A percentile compares a stretch with the other conserved stretches of the same genome.
Evolutionary conservation across 2,888 invertebrate species (phyloP).

Genomic region (Hemithea aestivaria): DNA sequence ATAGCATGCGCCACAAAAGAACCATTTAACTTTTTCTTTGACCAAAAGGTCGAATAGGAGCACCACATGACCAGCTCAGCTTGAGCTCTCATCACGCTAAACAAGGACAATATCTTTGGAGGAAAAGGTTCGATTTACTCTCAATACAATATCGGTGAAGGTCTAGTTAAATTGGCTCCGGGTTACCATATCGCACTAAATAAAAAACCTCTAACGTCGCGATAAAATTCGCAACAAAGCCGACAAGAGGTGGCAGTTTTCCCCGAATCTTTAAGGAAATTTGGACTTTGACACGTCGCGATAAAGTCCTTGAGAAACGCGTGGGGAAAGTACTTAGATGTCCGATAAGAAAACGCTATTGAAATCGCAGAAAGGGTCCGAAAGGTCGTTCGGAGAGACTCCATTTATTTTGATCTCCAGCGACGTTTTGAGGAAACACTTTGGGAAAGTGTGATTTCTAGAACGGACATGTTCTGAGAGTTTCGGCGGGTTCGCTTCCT

Average conservation of each 20-base stretch:
- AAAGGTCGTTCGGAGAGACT: constrained; percentile 34
- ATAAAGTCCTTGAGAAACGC: constrained; percentile 29
- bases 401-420: constrained; percentile 52
- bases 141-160: constrained; percentile 7
- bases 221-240: constrained; percentile 59
- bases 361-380: constrained; percentile 49
- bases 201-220: constrained; percentile 53
- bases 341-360: constrained; percentile 44
- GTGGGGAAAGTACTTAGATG: constrained; percentile 21
- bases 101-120: neutral
- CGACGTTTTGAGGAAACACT: constrained; percentile 38
- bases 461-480: constrained; percentile 9
- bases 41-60: constrained; percentile 41
- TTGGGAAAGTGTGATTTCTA: constrained; percentile 30
- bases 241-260: constrained; percentile 38
- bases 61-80: constrained; percentile 26
- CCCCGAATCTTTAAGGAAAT: constrained; percentile 29
- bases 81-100: constrained; percentile 18
- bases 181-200: constrained; percentile 41
- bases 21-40: constrained; percentile 43
- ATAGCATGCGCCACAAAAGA: constrained; percentile 35
- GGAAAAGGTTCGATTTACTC: constrained; percentile 13
- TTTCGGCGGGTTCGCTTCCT: constrained; percentile 2
- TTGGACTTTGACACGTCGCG: constrained; percentile 33
- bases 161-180: constrained; percentile 20